A percentile compares a stretch with the other conserved stretches of the same genome.
phyloP scores from a whole-genome alignment of 2,797 vertebrate species.

The Sebastes hubbsi region DNA sequence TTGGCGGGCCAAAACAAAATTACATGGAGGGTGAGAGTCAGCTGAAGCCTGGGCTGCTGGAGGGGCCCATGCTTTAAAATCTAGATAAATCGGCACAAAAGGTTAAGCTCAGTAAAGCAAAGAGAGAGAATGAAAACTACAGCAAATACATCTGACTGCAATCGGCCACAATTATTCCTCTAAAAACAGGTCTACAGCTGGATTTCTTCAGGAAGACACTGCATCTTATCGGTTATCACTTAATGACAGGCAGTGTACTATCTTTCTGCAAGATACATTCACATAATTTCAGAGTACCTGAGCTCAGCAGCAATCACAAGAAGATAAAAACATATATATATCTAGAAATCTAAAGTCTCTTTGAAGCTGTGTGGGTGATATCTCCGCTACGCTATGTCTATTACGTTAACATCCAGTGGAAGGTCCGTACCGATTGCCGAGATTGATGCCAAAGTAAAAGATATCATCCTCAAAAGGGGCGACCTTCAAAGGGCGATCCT shows the following conservation, averaged over 20 bases:
- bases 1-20: constrained; percentile 66
- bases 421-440: constrained; percentile 51
- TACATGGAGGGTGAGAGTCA: constrained; percentile 42
- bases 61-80: constrained; percentile 40
- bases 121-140: constrained; percentile 3
- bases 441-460: constrained; percentile 69
- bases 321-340: constrained; percentile 35
- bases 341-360: constrained; percentile 60
- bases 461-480: constrained; percentile 76
- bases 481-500: constrained; percentile 70
- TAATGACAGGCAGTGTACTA: constrained; percentile 13
- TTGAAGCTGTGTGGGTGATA: constrained; percentile 56
- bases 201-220: constrained; percentile 3
- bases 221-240: constrained; percentile 33
- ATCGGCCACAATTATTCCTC: not conserved
- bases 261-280: constrained; percentile 22
- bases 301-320: constrained; percentile 35
- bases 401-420: constrained; percentile 61
- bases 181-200: not conserved
- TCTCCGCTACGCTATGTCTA: constrained; percentile 30
- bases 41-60: constrained; percentile 25
- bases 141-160: not conserved
- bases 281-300: constrained; percentile 44
- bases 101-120: not conserved
- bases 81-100: constrained; percentile 40